Evolutionary conservation across 2,797 vertebrate species (phyloP), one percentile per base, ranked within the genome.

Genomic region (Odontamblyopus lacepedii): DNA sequence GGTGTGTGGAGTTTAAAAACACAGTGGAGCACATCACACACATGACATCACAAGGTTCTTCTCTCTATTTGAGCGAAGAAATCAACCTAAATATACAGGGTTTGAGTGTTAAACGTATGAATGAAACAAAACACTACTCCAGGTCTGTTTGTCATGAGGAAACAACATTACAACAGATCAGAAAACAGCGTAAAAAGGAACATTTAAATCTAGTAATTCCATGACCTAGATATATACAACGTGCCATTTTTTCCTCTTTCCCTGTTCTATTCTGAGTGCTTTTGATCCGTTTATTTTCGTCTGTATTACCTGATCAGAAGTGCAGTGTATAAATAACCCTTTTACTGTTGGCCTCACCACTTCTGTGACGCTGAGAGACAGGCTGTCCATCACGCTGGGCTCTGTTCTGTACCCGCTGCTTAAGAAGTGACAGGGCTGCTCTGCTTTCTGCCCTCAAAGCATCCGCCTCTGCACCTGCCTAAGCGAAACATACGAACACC

Each of bases 251-350:
- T 79, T 77, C 68, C 70, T 63, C 27, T 55, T 11, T 75, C 44
- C 67, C 38, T 4, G 51, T 68, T 35, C 72, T 63, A 55, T 65
- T 26, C 26, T 29, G 27, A 66, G 64, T 26, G 4, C 35, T 63
- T 63, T 26, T 23, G 62, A 41, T 3, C 16, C 55, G 66, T 65
- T 72, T 73, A 85, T n/a, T 2, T 6, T 35, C 41, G 13, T 48
- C 44, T 48, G 44, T 48, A 1, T 48, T 48, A 15, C 16, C 87
- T 89, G 81, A 91, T 91, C 83, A 81, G 75, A 66, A 71, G 72
- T 60, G 57, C 0, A 5, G 72, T 65, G 72, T 86, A 89, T 87
- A 91, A 89, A 92, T 88, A 91, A 83, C 78, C 55, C 0, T 68
- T 38, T 72, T 71, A 63, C 71, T 77, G 80, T 84, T 85, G 83